phyloP scores from a whole-genome alignment of 2,797 vertebrate genomes.

The Tenualosa ilisha region DNA sequence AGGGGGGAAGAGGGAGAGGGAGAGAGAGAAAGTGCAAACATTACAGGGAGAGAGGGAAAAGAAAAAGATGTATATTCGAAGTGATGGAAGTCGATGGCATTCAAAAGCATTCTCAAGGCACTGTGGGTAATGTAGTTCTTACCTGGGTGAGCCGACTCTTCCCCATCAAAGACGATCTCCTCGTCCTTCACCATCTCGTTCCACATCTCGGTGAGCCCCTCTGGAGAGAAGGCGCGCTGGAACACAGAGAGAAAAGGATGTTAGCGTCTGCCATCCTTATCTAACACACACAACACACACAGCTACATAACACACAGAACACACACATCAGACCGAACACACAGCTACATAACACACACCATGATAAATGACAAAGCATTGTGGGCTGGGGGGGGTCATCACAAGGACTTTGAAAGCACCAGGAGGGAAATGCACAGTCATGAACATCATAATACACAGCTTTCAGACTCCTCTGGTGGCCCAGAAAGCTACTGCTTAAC shows the following conservation, averaged over 20 bases:
- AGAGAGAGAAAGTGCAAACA: not conserved
- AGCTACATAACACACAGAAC: not conserved
- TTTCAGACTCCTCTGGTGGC: not conserved
- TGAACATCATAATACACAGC: not conserved
- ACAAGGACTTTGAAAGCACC: not conserved
- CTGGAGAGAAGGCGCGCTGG: slow-evolving; percentile 93
- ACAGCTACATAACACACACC: not conserved
- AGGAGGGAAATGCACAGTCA: not conserved
- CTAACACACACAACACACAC: not conserved
- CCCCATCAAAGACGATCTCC: slow-evolving; percentile 88
- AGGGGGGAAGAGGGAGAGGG: not conserved
- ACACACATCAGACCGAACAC: not conserved
- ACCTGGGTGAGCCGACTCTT: slow-evolving; percentile 84
- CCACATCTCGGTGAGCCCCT: slow-evolving; percentile 97
- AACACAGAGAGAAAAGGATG: slow-evolving; percentile 9
- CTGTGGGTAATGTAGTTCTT: slow-evolving; percentile 48
- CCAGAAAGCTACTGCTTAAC: not conserved
- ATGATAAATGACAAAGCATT: not conserved
- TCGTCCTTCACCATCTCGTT: slow-evolving; percentile 99
- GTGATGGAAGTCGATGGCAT: not conserved
- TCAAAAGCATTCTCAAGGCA: not conserved
- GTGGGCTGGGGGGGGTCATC: not conserved
- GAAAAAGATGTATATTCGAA: not conserved
- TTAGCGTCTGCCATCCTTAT: not conserved
- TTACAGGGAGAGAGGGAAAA: not conserved